Conservation (phyloP, 1,140 invertebrate genomes). For the Contarinia nasturtii region DNA sequence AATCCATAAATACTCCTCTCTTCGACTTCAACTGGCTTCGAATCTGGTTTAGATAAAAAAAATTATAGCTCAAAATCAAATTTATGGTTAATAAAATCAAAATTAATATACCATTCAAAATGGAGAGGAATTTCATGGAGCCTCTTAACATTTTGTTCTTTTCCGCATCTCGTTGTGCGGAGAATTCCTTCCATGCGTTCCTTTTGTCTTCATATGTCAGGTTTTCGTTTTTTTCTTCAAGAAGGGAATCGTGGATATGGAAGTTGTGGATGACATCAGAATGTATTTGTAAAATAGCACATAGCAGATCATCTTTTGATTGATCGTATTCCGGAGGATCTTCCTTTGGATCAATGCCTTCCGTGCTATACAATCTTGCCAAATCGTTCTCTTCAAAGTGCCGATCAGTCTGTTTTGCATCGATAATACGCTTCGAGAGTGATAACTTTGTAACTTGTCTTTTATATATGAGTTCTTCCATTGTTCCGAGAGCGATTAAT, state of each 20-base stretch:
- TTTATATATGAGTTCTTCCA: slow-evolving; percentile 98
- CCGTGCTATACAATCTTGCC: slow-evolving; percentile 65
- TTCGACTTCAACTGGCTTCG: too few species aligned
- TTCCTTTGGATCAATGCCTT: slow-evolving; percentile 26
- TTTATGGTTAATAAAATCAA: too few species aligned
- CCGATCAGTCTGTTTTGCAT: slow-evolving; percentile 91
- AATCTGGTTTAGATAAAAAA: too few species aligned
- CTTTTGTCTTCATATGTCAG: too few species aligned
- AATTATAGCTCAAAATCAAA: too few species aligned
- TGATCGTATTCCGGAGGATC: slow-evolving; percentile 38
- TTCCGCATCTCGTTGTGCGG: too few species aligned
- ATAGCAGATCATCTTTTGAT: slow-evolving; percentile 66
- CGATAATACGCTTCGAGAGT: slow-evolving; percentile 81
- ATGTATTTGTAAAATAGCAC: slow-evolving; percentile 58
- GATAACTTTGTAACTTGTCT: slow-evolving; percentile 90
- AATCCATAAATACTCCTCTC: too few species aligned
- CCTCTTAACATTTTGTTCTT: too few species aligned
- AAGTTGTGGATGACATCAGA: slow-evolving; percentile 50
- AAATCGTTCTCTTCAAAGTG: slow-evolving; percentile 83
- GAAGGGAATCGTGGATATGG: slow-evolving; percentile 84
- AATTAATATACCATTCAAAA: too few species aligned
- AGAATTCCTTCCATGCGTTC: too few species aligned
- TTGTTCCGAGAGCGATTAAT: slow-evolving; percentile 76
- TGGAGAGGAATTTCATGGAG: too few species aligned
- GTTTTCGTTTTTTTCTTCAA: slow-evolving; percentile 86